Evolutionary conservation across 2,888 invertebrate genomes (phyloP), one percentile per base, ranked within the genome.

Genomic region (Drosophila helvetica): DNA sequence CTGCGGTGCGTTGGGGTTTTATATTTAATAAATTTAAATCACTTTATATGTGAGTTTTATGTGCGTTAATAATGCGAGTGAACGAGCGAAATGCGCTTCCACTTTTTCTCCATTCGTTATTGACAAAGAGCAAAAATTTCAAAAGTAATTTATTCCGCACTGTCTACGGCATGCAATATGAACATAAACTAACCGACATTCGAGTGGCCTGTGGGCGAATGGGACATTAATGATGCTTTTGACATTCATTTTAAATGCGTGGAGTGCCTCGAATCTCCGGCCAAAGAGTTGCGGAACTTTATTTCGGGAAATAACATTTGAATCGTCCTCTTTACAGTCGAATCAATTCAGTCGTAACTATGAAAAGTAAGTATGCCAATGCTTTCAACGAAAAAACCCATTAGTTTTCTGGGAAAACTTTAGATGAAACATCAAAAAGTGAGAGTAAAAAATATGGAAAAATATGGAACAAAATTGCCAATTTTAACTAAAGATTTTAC

Each of bases 1-100:
- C 53, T 68, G 79, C 74, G 70, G 22, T 47, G 38, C 47, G 18
- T 10, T 58, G 51, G 61, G 62, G 66, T 86, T 87, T 81, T 88
- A 86, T 84, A 87, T 88, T 84, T 88, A 84, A 84, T 84, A 84
- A 84, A 88, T 84, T 84, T 84, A 84, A 84, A 84, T 84, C 87
- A 84, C 84, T 84, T 88, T 84, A 88, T 88, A 88, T 84, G 82
- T 58, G 84, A 84, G 89, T 84, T 84, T 84, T 84, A 84, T 84
- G 86, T 86, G 83, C 88, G 83, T 84, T 84, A 88, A 84, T 84
- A 84, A 84, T 84, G 83, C 88, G 76, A 57, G 8, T 10, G 25
- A 22, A 43, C 33, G 50, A 33, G 30, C 43, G 15, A 42, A 68
- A 60, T 73, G 64, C 63, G 50, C 54, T 78, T 63, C 50, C 69